phyloP scores from a whole-genome alignment of 2,113 vertebrate species.

The Embiotoca jacksoni region DNA sequence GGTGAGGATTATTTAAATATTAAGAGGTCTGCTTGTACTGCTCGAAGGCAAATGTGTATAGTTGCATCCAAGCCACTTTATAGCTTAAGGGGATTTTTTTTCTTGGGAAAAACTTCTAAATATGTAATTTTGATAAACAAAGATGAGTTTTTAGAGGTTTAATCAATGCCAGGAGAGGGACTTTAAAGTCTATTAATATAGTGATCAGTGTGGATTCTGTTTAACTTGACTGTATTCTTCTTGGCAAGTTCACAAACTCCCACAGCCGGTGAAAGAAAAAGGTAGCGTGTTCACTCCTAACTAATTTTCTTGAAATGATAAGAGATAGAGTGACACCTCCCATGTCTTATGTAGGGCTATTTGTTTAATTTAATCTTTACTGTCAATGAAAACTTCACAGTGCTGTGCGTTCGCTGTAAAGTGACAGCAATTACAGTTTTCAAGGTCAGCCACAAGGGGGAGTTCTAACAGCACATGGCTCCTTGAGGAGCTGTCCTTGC shows the following conservation, averaged over 20 bases:
- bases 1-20: too few relatives aligned
- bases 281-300: background rate
- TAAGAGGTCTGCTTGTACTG: too few relatives aligned
- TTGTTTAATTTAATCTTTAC: background rate
- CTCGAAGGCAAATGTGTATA: too few relatives aligned
- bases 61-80: too few relatives aligned
- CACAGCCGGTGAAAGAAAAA: conserved; percentile 5
- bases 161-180: too few relatives aligned
- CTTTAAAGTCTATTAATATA: background rate
- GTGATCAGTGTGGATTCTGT: conserved; percentile 2
- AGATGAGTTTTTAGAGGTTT: too few relatives aligned
- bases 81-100: too few relatives aligned
- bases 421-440: conserved; percentile 34
- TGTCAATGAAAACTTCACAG: background rate
- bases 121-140: too few relatives aligned
- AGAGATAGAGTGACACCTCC: background rate
- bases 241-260: background rate
- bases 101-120: too few relatives aligned
- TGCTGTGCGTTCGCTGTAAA: background rate
- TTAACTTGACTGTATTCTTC: conserved; percentile 1
- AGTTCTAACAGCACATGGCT: conserved; percentile 41
- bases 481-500: conserved; percentile 8
- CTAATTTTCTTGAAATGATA: background rate
- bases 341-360: background rate
- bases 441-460: conserved; percentile 74